Percentiles rank a stretch among this genome's conserved stretches.
These are phyloP conservation scores for Axis porcinus DNA, from an alignment of 2,113 vertebrate species.

Conservation along the genomic window DNA sequence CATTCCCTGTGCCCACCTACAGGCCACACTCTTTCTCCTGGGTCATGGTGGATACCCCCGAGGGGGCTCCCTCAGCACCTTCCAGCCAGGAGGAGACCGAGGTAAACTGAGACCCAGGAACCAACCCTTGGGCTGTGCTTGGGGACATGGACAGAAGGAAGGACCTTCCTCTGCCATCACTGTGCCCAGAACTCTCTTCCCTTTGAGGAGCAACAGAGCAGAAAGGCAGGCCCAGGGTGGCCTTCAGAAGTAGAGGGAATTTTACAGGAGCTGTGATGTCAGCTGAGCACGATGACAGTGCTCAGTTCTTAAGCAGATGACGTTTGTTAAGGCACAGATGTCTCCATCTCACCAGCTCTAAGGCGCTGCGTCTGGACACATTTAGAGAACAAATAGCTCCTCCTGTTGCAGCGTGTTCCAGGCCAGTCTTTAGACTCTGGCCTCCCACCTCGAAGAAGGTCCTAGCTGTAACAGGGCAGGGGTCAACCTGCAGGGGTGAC, in stretches of 20 bases:
- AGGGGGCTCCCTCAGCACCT: background rate
- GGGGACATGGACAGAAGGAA: background rate
- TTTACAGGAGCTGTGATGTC: background rate
- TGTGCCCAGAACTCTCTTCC: background rate
- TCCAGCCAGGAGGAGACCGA: background rate
- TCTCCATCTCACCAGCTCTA: background rate
- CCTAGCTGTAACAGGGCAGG: background rate
- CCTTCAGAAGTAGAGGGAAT: background rate
- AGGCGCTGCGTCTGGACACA: background rate
- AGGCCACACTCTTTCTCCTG: conserved; percentile 18
- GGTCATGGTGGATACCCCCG: accelerated
- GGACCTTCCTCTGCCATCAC: background rate
- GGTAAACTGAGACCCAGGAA: background rate
- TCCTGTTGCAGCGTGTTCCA: background rate
- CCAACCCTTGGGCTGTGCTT: too few species aligned
- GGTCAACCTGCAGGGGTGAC: background rate
- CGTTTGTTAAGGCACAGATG: background rate
- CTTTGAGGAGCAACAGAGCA: background rate
- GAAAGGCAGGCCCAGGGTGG: background rate
- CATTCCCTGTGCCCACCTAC: conserved; percentile 36
- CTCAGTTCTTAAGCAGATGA: background rate
- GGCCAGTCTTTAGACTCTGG: background rate
- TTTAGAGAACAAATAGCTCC: background rate
- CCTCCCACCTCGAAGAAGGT: background rate
- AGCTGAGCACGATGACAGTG: background rate